phyloP scores from a whole-genome alignment of 1,140 invertebrate species.

The Solenopsis fugax region DNA sequence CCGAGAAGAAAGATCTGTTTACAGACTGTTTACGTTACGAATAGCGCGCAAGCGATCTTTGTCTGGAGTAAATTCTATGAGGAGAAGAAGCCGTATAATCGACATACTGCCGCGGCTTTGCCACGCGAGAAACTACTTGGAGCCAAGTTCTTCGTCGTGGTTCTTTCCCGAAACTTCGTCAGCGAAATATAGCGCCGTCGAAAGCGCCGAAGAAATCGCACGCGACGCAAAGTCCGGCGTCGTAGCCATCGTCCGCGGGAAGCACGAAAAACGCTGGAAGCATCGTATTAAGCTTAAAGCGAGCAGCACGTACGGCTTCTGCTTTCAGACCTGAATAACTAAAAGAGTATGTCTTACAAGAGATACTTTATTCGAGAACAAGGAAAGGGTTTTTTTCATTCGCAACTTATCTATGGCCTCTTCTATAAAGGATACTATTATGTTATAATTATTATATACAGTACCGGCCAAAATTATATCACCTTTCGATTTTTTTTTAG shows the following conservation, averaged over 20 bases:
- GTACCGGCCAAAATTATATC: too few species aligned
- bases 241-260: conserved; percentile 8
- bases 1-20: conserved; percentile 52
- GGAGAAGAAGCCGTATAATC: conserved; percentile 69
- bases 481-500: too few species aligned
- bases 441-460: too few species aligned
- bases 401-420: not conserved
- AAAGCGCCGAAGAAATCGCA: conserved; percentile 52
- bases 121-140: conserved; percentile 60
- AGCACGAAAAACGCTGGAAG: conserved; percentile 34
- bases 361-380: not conserved
- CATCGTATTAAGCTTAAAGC: conserved; percentile 44
- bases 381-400: not conserved
- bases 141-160: conserved; percentile 60
- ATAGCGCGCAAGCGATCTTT: conserved; percentile 37
- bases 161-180: conserved; percentile 58
- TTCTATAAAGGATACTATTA: not conserved
- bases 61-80: conserved; percentile 32
- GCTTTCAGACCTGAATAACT: conserved; percentile 8
- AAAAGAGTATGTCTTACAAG: not conserved
- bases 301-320: conserved; percentile 15
- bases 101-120: conserved; percentile 45
- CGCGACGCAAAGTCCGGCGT: conserved; percentile 20
- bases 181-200: conserved; percentile 60
- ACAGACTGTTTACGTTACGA: conserved; percentile 59